These are phyloP conservation scores for Phrynosoma platyrhinos DNA, from an alignment of 2,113 vertebrate genomes.

Conservation along the genomic window DNA sequence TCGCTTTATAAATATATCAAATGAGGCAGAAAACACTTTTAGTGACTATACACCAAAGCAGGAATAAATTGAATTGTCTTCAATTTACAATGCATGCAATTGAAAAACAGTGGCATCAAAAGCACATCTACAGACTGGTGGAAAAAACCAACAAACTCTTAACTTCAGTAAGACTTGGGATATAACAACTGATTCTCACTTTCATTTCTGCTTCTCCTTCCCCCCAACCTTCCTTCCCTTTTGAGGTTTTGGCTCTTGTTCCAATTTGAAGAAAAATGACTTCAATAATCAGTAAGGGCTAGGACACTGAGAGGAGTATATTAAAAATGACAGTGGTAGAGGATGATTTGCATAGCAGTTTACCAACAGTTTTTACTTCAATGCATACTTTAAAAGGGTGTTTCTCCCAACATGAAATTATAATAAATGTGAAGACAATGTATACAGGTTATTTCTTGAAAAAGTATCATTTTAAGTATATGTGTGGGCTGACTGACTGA, in stretches of 20 bases:
- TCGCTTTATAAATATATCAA: neutral
- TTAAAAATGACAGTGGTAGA: neutral
- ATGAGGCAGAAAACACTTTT: neutral
- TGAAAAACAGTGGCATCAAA: neutral
- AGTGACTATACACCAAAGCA: neutral
- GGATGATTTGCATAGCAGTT: neutral
- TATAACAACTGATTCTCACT: neutral
- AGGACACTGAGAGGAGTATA: neutral
- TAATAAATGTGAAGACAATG: neutral
- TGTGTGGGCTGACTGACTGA: neutral
- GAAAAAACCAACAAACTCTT: no score
- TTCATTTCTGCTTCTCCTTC: neutral
- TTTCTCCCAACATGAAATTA: neutral
- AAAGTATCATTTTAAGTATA: neutral
- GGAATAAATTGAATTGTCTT: neutral
- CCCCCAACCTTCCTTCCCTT: neutral
- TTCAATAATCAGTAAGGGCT: slow-evolving; percentile 1
- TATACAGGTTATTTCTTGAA: neutral
- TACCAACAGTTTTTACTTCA: neutral
- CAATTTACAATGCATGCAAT: neutral
- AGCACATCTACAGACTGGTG: neutral
- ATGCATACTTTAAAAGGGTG: neutral
- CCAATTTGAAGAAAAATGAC: neutral
- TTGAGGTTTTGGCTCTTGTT: neutral
- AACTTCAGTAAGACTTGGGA: neutral